Evolutionary conservation across 64 coral and sea anemone genomes (phyloP), one percentile per base, ranked within the genome.

Genomic region (Acropora tenuis): DNA sequence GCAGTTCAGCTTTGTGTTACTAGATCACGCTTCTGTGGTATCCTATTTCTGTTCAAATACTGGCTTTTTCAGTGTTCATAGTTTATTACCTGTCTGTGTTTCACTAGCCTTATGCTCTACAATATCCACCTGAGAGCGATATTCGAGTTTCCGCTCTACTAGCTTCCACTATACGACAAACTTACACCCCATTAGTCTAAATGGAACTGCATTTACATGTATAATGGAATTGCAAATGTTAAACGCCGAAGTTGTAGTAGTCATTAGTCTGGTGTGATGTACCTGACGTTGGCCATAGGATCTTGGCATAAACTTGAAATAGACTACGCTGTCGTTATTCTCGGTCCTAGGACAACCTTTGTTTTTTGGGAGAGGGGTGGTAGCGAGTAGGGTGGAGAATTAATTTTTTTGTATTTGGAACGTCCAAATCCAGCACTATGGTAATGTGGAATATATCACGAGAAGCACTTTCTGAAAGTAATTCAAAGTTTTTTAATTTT

Each of bases 51-150:
- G 16, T 47, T 17, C 3, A n/a, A 67, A 43, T 16, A 6, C 11
- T 65, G 58, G 20, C 66, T 46, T 44, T 4, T 44, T 43, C 16
- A 15, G 3, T 49, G 41, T 71, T 43, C 45, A 45, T 84, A 9
- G 68, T 45, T 18, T 15, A 71, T 42, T 48, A 71, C 11, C 61
- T n/a, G 44, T 1, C 50, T 8, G 19, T 80, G 8, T 72, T 48
- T 58, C 7, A 69, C 42, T 16, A 49, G 60, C 63, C n/a, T 84
- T 65, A 71, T 15, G 82, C 82, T 84, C 61, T 84, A 65, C 44
- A 46, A 71, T 84, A 67, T 69, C 17, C 63, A 18, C 80, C 6
- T 55, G 69, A 48, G 49, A 44, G n/a, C n/a, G n/a, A n/a, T n/a
- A n/a, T 43, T 69, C 16, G 80, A 81, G 78, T 61, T 55, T 66